Evolutionary conservation across 2,888 invertebrate genomes (phyloP).

Genomic region (Euproctis similis): DNA sequence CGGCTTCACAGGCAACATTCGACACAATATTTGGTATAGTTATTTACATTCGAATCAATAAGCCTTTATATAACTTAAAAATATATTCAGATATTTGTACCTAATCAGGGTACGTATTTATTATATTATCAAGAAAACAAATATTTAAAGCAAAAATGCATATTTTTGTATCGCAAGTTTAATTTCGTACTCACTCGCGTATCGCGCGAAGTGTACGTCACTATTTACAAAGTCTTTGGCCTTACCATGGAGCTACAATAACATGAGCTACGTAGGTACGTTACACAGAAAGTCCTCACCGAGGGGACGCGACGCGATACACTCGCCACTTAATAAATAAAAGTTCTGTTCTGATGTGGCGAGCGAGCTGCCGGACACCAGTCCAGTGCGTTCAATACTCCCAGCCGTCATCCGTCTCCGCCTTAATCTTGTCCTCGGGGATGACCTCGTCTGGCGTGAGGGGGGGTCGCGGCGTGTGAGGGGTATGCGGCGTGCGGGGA

Average conservation of each 20-base stretch:
- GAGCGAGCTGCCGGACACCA: conserved; percentile 20
- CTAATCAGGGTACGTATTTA: conserved; percentile 54
- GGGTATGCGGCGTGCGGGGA: conserved; percentile 31
- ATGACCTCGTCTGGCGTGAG: conserved; percentile 45
- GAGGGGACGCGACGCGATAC: conserved; percentile 10
- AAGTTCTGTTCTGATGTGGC: conserved; percentile 28
- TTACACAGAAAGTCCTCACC: conserved; percentile 42
- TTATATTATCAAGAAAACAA: conserved; percentile 47
- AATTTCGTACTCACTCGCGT: conserved; percentile 33
- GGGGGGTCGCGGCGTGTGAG: conserved; percentile 17
- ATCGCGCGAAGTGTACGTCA: conserved; percentile 38
- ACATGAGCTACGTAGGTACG: conserved; percentile 46
- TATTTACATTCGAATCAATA: conserved; percentile 65
- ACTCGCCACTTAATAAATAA: conserved; percentile 32
- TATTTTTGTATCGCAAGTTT: conserved; percentile 65
- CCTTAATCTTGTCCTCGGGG: conserved; percentile 73
- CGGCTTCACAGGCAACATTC: conserved; percentile 40
- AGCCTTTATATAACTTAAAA: conserved; percentile 61
- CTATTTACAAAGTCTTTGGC: conserved; percentile 73
- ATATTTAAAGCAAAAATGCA: conserved; percentile 71
- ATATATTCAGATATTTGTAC: conserved; percentile 66
- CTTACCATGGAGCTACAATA: conserved; percentile 53
- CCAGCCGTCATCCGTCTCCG: conserved; percentile 79
- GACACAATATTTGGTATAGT: conserved; percentile 71
- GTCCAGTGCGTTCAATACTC: conserved; percentile 61